Base-by-base conservation (phyloP, 1,140 invertebrate species). In the Steinernema khuongi region DNA sequence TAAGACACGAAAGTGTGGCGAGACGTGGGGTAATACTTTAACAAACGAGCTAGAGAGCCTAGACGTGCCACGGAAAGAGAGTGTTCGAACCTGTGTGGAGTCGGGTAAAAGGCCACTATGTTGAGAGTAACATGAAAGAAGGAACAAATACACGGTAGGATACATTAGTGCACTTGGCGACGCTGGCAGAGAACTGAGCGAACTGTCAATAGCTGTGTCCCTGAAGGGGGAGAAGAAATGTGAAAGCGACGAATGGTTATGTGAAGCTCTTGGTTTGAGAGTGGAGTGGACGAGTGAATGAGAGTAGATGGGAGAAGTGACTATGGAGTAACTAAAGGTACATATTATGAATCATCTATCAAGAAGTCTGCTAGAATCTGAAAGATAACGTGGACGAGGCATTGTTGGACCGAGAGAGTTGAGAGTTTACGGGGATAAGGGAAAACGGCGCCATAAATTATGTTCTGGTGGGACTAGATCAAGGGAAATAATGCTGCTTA, bases 321-420 rank as follows among this genome's bases (percentile, higher is more conserved):
- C 11, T n/a, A 60, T 60, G 26, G 50, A 60, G 19, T 41, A 41
- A 11, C 36, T 41, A 41, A 41, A n/a, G 36, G n/a, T 41, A 41
- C 7, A 41, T 41, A 41, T 41, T 41, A 41, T 41, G 36, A 41
- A 41, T 11, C n/a, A 7, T 41, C 7, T 41, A n/a, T 41, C n/a
- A 41, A 41, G 50, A 60, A 60, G 26, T 60, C 50, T 60, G 50
- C 50, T 17, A 60, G 50, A 60, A 60, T 60, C 50, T 60, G 50
- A 26, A 22, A 22, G 19, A 17, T 60, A n/a, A 60, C 50, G 14
- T 22, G 50, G 50, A 41, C 36, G 36, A 60, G 50, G 26, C 14
- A 60, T n/a, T n/a, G 11, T 7, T 7, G 50, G 50, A 60, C 2
- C 4, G 22, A 7, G 50, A 60, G 22, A 22, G 26, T 60, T 41